Percentiles rank a stretch among this genome's conserved stretches.
Conservation (phyloP, 2,888 invertebrate species). For the Hypolimnas misippus region DNA sequence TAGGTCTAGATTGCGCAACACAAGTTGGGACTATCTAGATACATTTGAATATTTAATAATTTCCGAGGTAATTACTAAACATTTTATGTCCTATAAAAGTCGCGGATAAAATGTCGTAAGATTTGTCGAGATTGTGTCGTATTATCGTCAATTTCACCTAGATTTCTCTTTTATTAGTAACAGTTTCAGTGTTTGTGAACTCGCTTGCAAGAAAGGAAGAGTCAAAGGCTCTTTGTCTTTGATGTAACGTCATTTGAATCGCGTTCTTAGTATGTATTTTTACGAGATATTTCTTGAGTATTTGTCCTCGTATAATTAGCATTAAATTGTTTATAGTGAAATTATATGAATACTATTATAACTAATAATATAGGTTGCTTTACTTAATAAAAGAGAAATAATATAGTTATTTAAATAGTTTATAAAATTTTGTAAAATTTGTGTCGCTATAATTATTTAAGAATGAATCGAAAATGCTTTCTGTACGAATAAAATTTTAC, state of each 20-base stretch:
- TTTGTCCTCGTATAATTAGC: neutral
- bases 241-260: neutral
- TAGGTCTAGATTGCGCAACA: constrained; percentile 41
- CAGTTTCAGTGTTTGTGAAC: neutral
- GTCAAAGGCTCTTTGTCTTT: constrained; percentile 3
- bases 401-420: too few species aligned
- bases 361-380: too few species aligned
- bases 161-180: neutral
- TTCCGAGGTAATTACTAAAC: constrained; percentile 2
- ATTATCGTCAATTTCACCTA: neutral
- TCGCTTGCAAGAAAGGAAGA: neutral
- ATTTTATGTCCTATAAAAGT: neutral
- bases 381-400: too few species aligned
- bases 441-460: too few species aligned
- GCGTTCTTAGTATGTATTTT: neutral
- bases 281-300: neutral
- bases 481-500: too few species aligned
- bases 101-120: too few species aligned
- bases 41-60: constrained; percentile 41
- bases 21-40: constrained; percentile 35
- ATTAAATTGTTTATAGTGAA: too few species aligned
- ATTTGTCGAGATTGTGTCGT: too few species aligned
- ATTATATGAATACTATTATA: too few species aligned
- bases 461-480: too few species aligned
- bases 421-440: too few species aligned